Evolutionary conservation across 2,113 vertebrate genomes (phyloP).

Genomic region (Pontoporia blainvillei): DNA sequence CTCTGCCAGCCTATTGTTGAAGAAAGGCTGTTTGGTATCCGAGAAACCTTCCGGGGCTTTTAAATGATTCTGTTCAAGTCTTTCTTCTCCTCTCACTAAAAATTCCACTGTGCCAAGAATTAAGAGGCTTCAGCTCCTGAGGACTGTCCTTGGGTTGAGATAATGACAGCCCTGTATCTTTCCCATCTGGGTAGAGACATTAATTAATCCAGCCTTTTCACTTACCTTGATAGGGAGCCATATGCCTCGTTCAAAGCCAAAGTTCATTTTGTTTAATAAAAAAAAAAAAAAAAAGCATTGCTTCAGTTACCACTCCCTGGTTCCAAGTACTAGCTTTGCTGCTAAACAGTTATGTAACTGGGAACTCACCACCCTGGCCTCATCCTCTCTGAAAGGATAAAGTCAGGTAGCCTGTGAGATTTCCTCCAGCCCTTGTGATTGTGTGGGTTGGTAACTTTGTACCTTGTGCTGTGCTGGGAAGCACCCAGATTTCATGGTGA

Average conservation of each 20-base stretch:
- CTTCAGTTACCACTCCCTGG: neutral
- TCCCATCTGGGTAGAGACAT: neutral
- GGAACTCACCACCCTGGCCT: too few species aligned
- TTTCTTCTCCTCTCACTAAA: neutral
- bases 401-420: neutral
- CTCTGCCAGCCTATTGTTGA: neutral
- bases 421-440: neutral
- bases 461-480: neutral
- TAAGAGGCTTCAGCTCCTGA: neutral
- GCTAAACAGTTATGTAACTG: neutral
- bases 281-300: neutral
- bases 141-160: neutral
- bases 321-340: neutral
- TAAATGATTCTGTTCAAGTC: neutral
- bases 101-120: neutral
- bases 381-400: neutral
- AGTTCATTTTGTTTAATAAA: neutral
- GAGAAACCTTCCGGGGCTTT: neutral
- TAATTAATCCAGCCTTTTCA: neutral
- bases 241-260: neutral
- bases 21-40: neutral
- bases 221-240: neutral
- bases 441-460: rapidly evolving
- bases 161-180: neutral
- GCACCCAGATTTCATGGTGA: neutral